phyloP scores from a whole-genome alignment of 1,140 invertebrate genomes.

The Oreohelix idahoensis region DNA sequence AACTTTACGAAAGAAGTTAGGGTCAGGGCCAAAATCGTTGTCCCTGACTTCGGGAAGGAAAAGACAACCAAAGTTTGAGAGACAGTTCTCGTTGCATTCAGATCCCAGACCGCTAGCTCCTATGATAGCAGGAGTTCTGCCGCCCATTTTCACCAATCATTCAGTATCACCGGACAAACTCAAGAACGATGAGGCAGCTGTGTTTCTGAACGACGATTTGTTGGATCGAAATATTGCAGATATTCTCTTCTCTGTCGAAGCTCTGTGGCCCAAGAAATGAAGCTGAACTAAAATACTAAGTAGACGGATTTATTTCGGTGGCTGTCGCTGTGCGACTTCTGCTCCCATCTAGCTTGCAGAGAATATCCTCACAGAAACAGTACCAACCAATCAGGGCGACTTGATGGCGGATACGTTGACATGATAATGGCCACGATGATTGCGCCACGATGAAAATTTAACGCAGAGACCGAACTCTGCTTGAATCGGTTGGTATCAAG shows the following conservation, averaged over 20 bases:
- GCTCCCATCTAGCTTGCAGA: too few relatives aligned
- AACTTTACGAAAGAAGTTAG: slow-evolving; percentile 3
- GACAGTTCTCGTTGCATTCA: slow-evolving; percentile 15
- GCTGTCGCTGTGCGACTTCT: too few relatives aligned
- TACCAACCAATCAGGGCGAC: too few relatives aligned
- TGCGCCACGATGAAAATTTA: too few relatives aligned
- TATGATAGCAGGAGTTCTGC: background rate
- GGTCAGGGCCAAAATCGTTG: background rate
- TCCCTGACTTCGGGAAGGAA: background rate
- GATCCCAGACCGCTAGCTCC: background rate
- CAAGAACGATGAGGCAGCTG: background rate
- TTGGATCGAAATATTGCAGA: slow-evolving; percentile 57
- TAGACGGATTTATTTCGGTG: too few relatives aligned
- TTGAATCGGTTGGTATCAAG: too few relatives aligned
- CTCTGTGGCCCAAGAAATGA: slow-evolving; percentile 55
- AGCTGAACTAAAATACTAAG: too few relatives aligned
- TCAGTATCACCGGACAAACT: background rate
- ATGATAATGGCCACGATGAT: too few relatives aligned
- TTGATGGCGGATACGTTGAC: too few relatives aligned
- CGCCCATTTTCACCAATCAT: background rate
- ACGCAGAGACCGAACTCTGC: too few relatives aligned
- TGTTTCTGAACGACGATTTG: slow-evolving; percentile 51
- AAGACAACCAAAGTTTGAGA: background rate
- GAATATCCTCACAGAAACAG: too few relatives aligned
- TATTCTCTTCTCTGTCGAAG: slow-evolving; percentile 56